These are phyloP conservation scores for Chaetops frenatus DNA, from an alignment of 2,113 vertebrate species.

Conservation along the genomic window DNA sequence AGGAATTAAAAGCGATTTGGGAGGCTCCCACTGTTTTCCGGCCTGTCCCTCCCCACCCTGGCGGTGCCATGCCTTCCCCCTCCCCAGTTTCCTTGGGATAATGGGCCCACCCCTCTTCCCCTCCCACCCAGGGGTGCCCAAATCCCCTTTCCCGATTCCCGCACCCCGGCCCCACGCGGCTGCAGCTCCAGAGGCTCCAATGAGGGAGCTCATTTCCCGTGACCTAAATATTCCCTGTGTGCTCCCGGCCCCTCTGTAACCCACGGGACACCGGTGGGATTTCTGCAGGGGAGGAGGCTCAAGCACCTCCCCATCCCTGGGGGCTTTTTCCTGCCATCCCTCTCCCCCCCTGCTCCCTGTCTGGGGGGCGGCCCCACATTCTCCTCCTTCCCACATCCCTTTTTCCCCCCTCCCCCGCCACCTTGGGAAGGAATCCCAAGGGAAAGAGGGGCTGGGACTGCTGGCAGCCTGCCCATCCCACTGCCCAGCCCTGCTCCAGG, in stretches of 20 bases:
- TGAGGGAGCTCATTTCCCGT: not conserved
- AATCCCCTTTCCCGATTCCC: not conserved
- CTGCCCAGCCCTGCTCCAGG: not conserved
- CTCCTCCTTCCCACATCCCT: not conserved
- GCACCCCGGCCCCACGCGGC: accelerated
- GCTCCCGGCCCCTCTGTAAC: not conserved
- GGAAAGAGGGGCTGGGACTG: not conserved
- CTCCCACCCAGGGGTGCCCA: not conserved
- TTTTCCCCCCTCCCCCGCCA: too few species aligned
- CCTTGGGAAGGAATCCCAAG: not conserved
- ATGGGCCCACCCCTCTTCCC: not conserved
- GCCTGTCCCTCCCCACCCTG: not conserved
- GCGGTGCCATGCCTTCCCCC: accelerated
- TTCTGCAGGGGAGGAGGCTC: not conserved
- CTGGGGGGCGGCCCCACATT: not conserved
- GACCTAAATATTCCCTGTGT: not conserved
- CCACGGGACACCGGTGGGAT: accelerated
- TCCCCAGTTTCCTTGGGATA: accelerated
- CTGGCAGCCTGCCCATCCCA: not conserved
- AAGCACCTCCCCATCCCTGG: not conserved
- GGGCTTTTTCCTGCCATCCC: accelerated
- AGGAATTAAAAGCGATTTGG: not conserved
- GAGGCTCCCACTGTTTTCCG: not conserved
- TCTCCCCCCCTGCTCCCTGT: not conserved
- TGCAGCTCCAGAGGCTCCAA: not conserved